Percentiles rank a stretch among this genome's conserved stretches.
phyloP scores from a whole-genome alignment of 1,140 invertebrate species.

The Epicauta chinensis region DNA sequence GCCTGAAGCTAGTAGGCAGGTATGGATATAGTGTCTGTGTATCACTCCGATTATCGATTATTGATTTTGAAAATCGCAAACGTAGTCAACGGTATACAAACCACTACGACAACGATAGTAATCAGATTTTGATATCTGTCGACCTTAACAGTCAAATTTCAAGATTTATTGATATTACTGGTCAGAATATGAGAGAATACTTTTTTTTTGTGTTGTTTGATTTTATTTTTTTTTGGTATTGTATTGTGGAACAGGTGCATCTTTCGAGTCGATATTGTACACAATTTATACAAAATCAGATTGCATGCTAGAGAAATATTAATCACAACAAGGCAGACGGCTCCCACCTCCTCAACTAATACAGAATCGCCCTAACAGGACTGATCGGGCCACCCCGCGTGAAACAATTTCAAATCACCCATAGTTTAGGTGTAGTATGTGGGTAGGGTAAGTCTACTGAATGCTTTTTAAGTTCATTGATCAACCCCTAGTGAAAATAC shows the following conservation, averaged over 20 bases:
- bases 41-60: constrained; percentile 14
- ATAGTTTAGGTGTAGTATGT: too few species aligned
- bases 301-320: constrained; percentile 35
- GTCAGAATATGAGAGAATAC: too few species aligned
- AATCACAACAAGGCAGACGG: constrained; percentile 32
- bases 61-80: constrained; percentile 21
- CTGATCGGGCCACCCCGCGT: constrained; percentile 27
- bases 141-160: too few species aligned
- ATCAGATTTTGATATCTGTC: too few species aligned
- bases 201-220: too few species aligned
- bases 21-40: too few species aligned
- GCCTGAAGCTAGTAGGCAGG: too few species aligned
- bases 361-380: constrained; percentile 19
- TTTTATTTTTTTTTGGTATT: too few species aligned
- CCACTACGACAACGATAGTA: too few species aligned
- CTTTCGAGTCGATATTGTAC: constrained; percentile 23
- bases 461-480: constrained; percentile 35
- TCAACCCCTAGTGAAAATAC: constrained; percentile 32
- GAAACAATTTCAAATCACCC: constrained; percentile 31
- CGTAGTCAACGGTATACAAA: neutral
- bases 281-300: constrained; percentile 35
- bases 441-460: constrained; percentile 10
- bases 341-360: constrained; percentile 23
- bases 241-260: constrained; percentile 2
- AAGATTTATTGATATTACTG: too few species aligned